phyloP scores from a whole-genome alignment of 1,140 invertebrate genomes.

The Rhyacophila brunnea region DNA sequence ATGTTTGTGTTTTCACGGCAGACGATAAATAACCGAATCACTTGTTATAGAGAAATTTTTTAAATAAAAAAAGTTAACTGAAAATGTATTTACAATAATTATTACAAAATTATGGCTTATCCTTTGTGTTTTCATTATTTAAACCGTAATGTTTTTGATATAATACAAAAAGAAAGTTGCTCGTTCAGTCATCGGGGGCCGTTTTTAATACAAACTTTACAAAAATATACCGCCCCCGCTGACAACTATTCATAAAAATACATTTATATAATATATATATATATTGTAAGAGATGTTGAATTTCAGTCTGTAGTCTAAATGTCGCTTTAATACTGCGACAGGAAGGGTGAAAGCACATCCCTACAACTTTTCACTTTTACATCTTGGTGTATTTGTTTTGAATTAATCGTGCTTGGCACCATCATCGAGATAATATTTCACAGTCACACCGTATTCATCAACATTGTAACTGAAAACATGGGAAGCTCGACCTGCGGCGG shows the following conservation, averaged over 20 bases:
- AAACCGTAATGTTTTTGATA: conserved; percentile 33
- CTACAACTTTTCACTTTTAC: conserved; percentile 11
- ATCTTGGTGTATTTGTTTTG: conserved; percentile 28
- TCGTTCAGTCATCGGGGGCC: conserved; percentile 9
- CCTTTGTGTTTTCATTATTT: conserved; percentile 13
- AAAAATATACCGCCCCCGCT: neutral
- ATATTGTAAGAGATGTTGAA: neutral
- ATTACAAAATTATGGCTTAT: neutral
- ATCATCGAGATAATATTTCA: conserved; percentile 25
- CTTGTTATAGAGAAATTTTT: no score
- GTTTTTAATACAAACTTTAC: conserved; percentile 13
- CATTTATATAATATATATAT: conserved; percentile 6
- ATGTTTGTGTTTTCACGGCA: neutral
- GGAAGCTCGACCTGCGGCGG: neutral
- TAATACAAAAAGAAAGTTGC: conserved; percentile 34
- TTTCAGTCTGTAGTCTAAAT: conserved; percentile 1
- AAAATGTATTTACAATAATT: conserved; percentile 6
- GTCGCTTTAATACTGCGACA: neutral
- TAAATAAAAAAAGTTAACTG: conserved; percentile 12
- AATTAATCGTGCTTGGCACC: conserved; percentile 31
- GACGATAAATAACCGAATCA: conserved; percentile 2
- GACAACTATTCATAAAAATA: neutral
- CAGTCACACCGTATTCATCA: conserved; percentile 1
- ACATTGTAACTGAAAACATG: neutral
- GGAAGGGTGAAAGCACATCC: conserved; percentile 29